Evolutionary conservation across 2,113 vertebrate genomes (phyloP), one percentile per base, ranked within the genome.

Genomic region (Neopipo cinnamomea): DNA sequence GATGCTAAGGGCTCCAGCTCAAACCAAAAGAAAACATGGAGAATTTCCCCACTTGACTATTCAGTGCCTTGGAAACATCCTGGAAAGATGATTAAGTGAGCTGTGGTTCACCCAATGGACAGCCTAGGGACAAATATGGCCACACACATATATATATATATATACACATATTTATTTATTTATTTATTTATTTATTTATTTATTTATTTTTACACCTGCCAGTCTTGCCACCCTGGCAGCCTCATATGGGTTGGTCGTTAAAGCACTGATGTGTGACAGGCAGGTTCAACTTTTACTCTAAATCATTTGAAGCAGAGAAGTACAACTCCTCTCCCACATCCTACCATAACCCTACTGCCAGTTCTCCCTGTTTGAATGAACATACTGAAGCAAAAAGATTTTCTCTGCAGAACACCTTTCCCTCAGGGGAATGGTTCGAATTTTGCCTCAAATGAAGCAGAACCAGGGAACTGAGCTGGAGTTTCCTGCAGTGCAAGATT

Each of bases 391-490:
- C 24, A 90, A 90, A 93, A 86, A 88, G 3, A 63, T 78, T 93
- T 95, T 44, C 52, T 65, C 68, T 56, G 68, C 80, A 67, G 47
- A 97, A 62, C 89, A 72, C 39, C 72, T 88, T 91, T 2, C 27
- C 76, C 79, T 41, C 24, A 77, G 72, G 58, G 80, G 30, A 88
- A 91, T 74, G 61, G 53, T 92, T 96, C 1, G 2, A 81, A 89
- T 95, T 92, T 89, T 84, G 56, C 76, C 91, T 92, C 61, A 92
- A 74, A 93, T 78, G 89, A 96, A 91, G 91, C 68, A 93, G 84
- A 95, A 86, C 1, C 56, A 66, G 65, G 49, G 73, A 94, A 88
- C 85, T n/a, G 82, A 94, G 72, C 53, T 83, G 27, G 41, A 82
- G 78, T 74, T 91, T 93, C 88, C 88, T 92, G 94, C 88, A 77